Evolutionary conservation across 2,113 vertebrate species (phyloP).

Genomic region (Gymnarchus niloticus): DNA sequence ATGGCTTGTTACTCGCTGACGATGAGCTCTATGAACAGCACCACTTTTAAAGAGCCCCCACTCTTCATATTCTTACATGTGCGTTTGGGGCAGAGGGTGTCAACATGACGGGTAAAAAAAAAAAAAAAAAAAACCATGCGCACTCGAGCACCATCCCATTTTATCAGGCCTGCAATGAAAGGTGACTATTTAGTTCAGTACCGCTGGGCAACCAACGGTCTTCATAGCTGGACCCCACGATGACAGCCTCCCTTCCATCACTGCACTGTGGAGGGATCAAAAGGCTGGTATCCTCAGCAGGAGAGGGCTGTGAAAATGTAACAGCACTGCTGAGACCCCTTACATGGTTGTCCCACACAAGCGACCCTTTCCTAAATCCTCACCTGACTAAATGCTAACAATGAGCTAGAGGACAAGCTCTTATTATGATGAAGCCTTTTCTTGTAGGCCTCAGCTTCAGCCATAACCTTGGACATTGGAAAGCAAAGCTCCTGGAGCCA

Average conservation of each 20-base stretch:
- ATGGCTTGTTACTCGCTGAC: slow-evolving; percentile 49
- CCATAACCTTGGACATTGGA: background rate
- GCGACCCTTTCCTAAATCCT: background rate
- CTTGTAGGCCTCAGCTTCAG: background rate
- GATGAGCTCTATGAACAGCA: slow-evolving; percentile 37
- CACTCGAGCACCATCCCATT: slow-evolving; percentile 55
- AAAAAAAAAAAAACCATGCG: slow-evolving; percentile 40
- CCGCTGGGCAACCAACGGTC: slow-evolving; percentile 43
- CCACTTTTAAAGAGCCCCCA: slow-evolving; percentile 25
- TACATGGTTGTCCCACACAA: background rate
- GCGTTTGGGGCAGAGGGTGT: background rate
- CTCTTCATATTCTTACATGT: background rate
- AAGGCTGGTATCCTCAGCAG: background rate
- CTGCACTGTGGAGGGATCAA: background rate
- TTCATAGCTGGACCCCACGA: slow-evolving; percentile 37
- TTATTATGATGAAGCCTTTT: background rate
- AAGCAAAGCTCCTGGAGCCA: background rate
- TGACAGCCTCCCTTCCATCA: background rate
- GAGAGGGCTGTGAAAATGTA: background rate
- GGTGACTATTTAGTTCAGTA: slow-evolving; percentile 57
- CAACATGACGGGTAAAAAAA: background rate
- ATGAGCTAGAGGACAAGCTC: background rate
- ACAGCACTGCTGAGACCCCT: background rate
- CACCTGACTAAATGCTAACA: background rate
- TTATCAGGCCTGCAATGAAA: slow-evolving; percentile 48